Evolutionary conservation across 2,888 invertebrate genomes (phyloP), one percentile per base, ranked within the genome.

Genomic region (Sycophila texana): DNA sequence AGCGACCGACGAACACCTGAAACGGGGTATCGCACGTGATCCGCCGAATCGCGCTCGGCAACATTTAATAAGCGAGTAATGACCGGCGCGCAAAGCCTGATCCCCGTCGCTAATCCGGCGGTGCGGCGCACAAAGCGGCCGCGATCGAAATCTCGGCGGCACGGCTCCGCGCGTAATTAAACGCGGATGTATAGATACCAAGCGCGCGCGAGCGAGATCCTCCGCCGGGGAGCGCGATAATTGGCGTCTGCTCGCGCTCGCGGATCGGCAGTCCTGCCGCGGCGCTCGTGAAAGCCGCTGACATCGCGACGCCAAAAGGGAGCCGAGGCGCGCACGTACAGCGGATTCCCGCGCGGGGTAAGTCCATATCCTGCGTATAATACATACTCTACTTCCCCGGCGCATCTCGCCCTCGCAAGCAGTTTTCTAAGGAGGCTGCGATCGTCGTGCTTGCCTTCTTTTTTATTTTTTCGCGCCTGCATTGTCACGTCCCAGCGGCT

Each of bases 331-430:
- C 14, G 61, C 61, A 61, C 30, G 30, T 61, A 26, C 61, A 61
- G 16, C 61, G 61, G 30, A 61, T 61, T 30, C 61, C 30, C 61
- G 61, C 61, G 61, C 14, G 30, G 30, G n/a, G 61, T 60, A 20
- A 60, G 57, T 57, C 57, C 57, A 22, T 60, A 20, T 20, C 58
- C 22, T 60, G 26, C 22, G 1, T 51, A 51, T 4, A 26, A 2
- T 51, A 2, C 51, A 4, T 58, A 58, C 22, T n/a, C n/a, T n/a
- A 18, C 26, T 58, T 20, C 3, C 58, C 18, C 18, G 58, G 3
- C 18, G 20, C 20, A 20, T 58, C 58, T 18, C n/a, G n/a, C n/a
- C n/a, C 3, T 2, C 20, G 20, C 12, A 20, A 13, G 12, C 12
- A 22, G 7, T 20, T 18, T 22, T 22, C 20, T 53, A 22, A 60